Evolutionary conservation across 2,888 invertebrate genomes (phyloP).

Genomic region (Crioceris asparagi): DNA sequence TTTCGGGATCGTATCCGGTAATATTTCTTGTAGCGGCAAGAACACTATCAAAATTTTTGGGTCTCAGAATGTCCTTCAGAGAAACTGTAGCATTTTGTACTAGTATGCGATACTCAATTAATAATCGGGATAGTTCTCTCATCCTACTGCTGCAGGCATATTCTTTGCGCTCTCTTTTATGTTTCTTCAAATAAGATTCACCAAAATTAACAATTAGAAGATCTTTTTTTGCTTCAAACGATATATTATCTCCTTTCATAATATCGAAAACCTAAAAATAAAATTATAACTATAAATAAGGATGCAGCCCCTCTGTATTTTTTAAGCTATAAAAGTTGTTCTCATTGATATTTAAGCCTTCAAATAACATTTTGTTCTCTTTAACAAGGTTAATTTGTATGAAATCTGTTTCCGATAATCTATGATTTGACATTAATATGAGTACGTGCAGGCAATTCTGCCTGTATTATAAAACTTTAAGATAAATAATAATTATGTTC

Average conservation of each 20-base stretch:
- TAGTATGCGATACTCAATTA: conserved; percentile 13
- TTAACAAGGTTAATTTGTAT: no score
- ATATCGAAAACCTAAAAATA: conserved; percentile 17
- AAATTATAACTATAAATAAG: no score
- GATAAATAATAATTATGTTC: no score
- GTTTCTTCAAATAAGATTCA: conserved; percentile 20
- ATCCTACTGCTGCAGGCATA: conserved; percentile 18
- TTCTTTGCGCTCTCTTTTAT: conserved; percentile 16
- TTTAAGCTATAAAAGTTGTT: no score
- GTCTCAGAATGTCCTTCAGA: conserved; percentile 17
- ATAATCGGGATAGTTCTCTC: conserved; percentile 17
- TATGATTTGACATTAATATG: no score
- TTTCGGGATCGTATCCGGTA: conserved; percentile 17
- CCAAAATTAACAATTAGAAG: conserved; percentile 17
- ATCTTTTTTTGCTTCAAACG: no score
- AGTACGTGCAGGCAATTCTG: no score
- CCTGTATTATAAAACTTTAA: no score
- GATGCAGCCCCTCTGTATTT: no score
- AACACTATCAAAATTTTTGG: conserved; percentile 19
- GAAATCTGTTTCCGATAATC: no score
- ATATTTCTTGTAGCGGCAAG: conserved; percentile 17
- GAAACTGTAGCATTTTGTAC: conserved; percentile 11
- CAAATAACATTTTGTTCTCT: no score
- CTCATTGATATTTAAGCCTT: no score
- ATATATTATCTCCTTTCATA: conserved; percentile 19